These are phyloP conservation scores for Isoperla grammatica DNA, from an alignment of 2,888 invertebrate species.

Conservation along the genomic window DNA sequence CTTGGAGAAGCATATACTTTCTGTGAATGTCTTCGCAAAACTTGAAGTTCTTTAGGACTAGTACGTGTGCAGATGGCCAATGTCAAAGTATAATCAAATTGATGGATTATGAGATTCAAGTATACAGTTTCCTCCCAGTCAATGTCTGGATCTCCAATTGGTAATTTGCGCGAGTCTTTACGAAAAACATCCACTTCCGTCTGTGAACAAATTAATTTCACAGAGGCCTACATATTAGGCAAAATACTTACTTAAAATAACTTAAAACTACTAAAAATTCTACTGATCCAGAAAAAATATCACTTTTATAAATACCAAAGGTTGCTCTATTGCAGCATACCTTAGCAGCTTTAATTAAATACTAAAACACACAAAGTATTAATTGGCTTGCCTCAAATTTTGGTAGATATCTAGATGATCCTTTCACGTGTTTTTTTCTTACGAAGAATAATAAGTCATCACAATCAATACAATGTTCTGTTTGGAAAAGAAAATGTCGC, in stretches of 20 bases:
- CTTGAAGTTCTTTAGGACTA: conserved; percentile 95
- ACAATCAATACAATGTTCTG: conserved; percentile 81
- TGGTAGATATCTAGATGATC: conserved; percentile 78
- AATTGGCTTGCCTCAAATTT: conserved; percentile 82
- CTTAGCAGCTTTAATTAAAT: too few relatives aligned
- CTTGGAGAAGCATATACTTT: conserved; percentile 97
- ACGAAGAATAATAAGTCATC: conserved; percentile 96
- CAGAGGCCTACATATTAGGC: too few relatives aligned
- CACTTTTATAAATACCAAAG: too few relatives aligned
- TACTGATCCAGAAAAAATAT: too few relatives aligned
- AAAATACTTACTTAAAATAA: too few relatives aligned
- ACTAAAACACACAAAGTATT: too few relatives aligned
- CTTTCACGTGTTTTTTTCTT: conserved; percentile 84
- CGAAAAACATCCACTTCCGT: conserved; percentile 96
- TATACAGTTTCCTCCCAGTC: conserved; percentile 99
- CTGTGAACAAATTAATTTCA: conserved; percentile 46
- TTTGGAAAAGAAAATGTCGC: conserved; percentile 87
- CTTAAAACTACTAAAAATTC: too few relatives aligned
- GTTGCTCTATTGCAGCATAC: too few relatives aligned
- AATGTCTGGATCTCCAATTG: conserved; percentile 91
- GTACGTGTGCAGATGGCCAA: conserved; percentile 97
- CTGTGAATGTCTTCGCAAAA: conserved; percentile 84
- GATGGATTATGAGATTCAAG: conserved; percentile 95
- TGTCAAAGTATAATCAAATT: conserved; percentile 96
- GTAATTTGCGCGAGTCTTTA: conserved; percentile 93